Conservation (phyloP, 2,888 invertebrate genomes). For the Aspidiotus destructor region DNA sequence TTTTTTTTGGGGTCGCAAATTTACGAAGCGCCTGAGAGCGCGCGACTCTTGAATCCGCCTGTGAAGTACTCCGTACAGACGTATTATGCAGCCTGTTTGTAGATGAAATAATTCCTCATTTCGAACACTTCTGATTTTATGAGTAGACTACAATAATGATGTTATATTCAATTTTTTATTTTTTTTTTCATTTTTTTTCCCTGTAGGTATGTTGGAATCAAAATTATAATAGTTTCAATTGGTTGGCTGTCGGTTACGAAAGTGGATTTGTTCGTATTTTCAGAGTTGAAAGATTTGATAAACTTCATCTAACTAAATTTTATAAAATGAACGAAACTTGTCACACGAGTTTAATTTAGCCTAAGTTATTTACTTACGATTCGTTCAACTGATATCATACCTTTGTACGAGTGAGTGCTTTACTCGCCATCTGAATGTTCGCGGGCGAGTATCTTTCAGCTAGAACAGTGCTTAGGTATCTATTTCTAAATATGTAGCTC, state of each 20-base stretch:
- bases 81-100: background rate
- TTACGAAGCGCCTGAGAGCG: too few species aligned
- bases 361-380: background rate
- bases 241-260: slow-evolving; percentile 34
- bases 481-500: too few species aligned
- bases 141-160: too few species aligned
- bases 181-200: slow-evolving; percentile 6
- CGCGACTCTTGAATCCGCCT: too few species aligned
- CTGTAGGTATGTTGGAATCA: slow-evolving; percentile 35
- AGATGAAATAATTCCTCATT: background rate
- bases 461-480: too few species aligned
- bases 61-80: too few species aligned
- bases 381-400: background rate
- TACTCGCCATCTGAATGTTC: too few species aligned
- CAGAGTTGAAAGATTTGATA: slow-evolving; percentile 28
- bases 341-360: slow-evolving; percentile 15
- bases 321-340: slow-evolving; percentile 25
- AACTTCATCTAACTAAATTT: slow-evolving; percentile 26
- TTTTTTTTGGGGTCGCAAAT: too few species aligned
- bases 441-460: too few species aligned
- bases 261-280: slow-evolving; percentile 34
- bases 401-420: background rate
- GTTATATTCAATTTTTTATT: slow-evolving; percentile 5
- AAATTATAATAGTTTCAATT: slow-evolving; percentile 34
- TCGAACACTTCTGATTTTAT: background rate